Conservation (phyloP, 2,113 vertebrate species). For the Macquaria ambigua region DNA sequence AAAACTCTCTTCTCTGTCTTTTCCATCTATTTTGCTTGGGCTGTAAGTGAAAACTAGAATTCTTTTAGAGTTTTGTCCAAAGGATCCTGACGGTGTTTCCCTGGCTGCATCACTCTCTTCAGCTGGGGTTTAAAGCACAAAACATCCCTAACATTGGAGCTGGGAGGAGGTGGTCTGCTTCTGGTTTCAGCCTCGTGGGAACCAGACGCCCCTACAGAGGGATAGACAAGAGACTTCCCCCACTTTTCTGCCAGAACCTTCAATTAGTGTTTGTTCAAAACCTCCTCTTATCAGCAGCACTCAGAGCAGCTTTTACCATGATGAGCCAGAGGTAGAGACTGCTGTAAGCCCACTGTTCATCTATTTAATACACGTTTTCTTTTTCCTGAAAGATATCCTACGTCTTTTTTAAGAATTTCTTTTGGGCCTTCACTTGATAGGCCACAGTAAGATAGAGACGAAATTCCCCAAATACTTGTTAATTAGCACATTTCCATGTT, state of each 20-base stretch:
- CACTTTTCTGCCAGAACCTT: conserved; percentile 54
- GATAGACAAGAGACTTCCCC: conserved; percentile 56
- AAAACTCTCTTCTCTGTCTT: neutral
- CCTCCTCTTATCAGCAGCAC: conserved; percentile 44
- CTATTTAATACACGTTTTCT: neutral
- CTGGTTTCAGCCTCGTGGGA: conserved; percentile 60
- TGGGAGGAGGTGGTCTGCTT: conserved; percentile 31
- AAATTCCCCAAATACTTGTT: conserved; percentile 4
- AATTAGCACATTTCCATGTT: conserved; percentile 41
- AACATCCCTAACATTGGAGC: neutral
- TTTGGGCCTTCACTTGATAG: neutral
- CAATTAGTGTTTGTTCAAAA: conserved; percentile 64
- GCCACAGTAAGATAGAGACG: neutral
- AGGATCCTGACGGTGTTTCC: neutral
- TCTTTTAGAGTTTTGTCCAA: neutral
- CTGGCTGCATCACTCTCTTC: neutral
- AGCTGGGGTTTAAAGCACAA: conserved; percentile 28
- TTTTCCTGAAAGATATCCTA: neutral
- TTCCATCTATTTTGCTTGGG: neutral
- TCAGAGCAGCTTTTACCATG: conserved; percentile 8
- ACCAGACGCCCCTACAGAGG: conserved; percentile 55
- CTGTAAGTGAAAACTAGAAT: neutral
- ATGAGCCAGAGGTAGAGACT: neutral
- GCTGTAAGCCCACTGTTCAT: neutral
- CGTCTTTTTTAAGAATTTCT: neutral